Percentiles rank a stretch among this genome's conserved stretches.
Conservation (phyloP, 2,888 invertebrate species). For the Agrochola lota region DNA sequence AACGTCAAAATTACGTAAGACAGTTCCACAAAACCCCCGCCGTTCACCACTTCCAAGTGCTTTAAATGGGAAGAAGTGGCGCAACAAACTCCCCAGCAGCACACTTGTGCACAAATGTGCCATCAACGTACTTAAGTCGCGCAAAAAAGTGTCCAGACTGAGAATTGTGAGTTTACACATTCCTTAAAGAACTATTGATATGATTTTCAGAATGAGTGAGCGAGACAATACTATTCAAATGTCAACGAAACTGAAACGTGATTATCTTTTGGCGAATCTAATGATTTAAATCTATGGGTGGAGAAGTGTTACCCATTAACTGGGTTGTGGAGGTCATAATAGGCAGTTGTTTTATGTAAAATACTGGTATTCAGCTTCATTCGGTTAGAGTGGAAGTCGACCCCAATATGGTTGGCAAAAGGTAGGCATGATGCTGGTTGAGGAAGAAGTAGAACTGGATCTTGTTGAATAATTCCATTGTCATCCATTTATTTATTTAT, state of each 20-base stretch:
- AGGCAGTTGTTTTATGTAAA: not conserved
- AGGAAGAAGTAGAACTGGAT: not conserved
- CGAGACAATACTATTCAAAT: not conserved
- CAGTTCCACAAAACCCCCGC: no score
- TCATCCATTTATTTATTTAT: no score
- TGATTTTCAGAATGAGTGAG: not conserved
- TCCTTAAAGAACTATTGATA: not conserved
- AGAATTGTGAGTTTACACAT: not conserved
- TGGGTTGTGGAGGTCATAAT: no score
- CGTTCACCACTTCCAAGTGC: no score
- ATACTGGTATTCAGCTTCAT: not conserved
- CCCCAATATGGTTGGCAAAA: not conserved
- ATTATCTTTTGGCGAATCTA: not conserved
- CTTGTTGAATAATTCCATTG: not conserved
- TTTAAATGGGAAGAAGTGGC: no score
- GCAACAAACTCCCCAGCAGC: no score
- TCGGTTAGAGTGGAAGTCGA: not conserved
- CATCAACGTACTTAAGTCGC: not conserved
- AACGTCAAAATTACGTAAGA: no score
- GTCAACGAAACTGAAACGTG: not conserved
- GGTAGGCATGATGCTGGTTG: not conserved
- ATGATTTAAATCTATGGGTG: no score
- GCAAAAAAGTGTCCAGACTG: not conserved
- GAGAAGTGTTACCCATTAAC: no score
- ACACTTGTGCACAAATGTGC: not conserved